Base-by-base conservation (phyloP, 2,113 vertebrate species). In the Promerops cafer region DNA sequence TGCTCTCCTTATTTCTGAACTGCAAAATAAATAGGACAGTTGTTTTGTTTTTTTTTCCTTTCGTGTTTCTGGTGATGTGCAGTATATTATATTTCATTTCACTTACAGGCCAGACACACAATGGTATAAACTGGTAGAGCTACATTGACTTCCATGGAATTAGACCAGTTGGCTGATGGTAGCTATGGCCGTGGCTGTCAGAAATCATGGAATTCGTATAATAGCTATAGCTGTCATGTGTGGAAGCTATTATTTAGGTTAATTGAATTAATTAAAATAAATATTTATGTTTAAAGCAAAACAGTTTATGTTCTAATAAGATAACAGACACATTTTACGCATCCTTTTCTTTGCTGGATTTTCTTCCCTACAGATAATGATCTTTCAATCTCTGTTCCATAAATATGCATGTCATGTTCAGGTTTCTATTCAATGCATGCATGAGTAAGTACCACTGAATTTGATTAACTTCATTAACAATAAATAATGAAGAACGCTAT, bases 381-480 rank as follows among this genome's bases (percentile, higher is more conserved):
- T 98, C 96, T 97, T 98, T 97, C 75, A 90, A 77, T 95, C 94
- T 97, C 82, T 96, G 97, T 97, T 96, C 96, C 93, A 97, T 98
- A 97, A 98, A 97, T 97, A 97, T 97, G 96, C 96, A 96, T 97
- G 96, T 97, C 95, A 85, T 96, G 93, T 95, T 97, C 90, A 66
- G 95, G 96, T 97, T 98, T 97, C 97, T 95, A 47, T 97, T 97
- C 97, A 97, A 97, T 96, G 90, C 70, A 93, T 95, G 94, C 96
- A 95, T 96, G 96, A 95, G 77, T 96, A 97, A 96, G 97, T 96
- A 89, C 89, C 42, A 17, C 65, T 96, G 97, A 96, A 97, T 98
- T 96, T 97, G 96, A 98, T 98, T 98, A 98, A 97, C 96, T 98
- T 98, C 97, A 97, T 98, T 98, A 98, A 96, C 26, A 61, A 97